Conservation (phyloP, 2,113 vertebrate genomes). For the Melanostigma gelatinosum region DNA sequence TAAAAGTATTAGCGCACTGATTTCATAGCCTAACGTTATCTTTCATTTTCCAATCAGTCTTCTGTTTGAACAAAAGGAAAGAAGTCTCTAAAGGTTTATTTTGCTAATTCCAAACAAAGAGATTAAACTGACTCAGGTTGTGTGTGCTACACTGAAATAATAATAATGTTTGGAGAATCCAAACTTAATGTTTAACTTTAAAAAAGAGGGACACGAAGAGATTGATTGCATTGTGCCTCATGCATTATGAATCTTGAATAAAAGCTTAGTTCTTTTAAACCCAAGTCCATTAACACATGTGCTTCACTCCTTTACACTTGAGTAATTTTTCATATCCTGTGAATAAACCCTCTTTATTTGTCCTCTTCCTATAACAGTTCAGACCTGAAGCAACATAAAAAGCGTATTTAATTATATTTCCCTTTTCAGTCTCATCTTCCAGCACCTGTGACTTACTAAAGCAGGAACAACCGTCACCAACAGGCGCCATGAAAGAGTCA, state of each 20-base stretch:
- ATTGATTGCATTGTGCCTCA: neutral
- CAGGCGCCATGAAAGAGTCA: neutral
- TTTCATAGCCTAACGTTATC: neutral
- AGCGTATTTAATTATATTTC: neutral
- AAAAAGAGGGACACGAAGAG: no score
- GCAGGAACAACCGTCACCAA: neutral
- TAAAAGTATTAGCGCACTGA: neutral
- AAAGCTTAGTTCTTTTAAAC: neutral
- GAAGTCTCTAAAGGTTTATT: neutral
- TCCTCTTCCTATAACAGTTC: neutral
- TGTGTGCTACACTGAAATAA: neutral
- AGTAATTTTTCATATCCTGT: neutral
- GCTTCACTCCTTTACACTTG: neutral
- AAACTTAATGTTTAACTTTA: neutral
- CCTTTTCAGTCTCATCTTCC: neutral
- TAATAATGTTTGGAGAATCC: neutral
- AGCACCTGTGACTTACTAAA: neutral
- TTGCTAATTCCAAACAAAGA: neutral
- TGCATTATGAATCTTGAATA: neutral
- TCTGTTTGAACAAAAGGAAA: neutral
- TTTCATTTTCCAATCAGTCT: no score
- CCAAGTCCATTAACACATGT: neutral
- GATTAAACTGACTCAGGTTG: neutral
- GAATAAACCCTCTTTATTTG: neutral
- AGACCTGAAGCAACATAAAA: neutral